phyloP scores from a whole-genome alignment of 2,888 invertebrate genomes.

The Andrena trimmerana region DNA sequence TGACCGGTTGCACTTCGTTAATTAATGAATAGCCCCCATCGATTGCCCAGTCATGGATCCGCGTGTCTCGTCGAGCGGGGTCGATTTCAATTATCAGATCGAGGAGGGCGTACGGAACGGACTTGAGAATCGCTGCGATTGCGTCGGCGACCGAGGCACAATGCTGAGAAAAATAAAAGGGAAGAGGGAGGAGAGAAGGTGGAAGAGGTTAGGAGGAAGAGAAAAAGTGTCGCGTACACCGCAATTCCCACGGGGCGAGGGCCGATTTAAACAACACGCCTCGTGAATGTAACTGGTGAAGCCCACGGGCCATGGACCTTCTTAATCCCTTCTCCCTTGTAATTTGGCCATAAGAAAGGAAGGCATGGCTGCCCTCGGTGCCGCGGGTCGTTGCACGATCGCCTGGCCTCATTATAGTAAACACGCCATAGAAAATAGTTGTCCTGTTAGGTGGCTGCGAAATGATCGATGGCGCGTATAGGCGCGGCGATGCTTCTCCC shows the following conservation, averaged over 20 bases:
- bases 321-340: constrained; percentile 56
- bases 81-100: not conserved
- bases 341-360: constrained; percentile 64
- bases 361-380: constrained; percentile 55
- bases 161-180: constrained; percentile 63
- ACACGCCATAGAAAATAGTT: constrained; percentile 54
- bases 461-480: constrained; percentile 46
- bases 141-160: constrained; percentile 62
- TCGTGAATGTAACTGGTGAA: constrained; percentile 57
- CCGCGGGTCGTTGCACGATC: constrained; percentile 60
- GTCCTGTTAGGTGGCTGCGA: constrained; percentile 50
- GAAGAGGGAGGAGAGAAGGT: constrained; percentile 51
- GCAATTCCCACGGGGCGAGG: constrained; percentile 67
- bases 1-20: constrained; percentile 17
- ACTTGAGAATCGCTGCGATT: constrained; percentile 66
- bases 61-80: not conserved
- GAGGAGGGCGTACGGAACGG: not conserved
- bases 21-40: constrained; percentile 39
- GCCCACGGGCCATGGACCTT: constrained; percentile 50
- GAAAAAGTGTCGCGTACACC: constrained; percentile 69
- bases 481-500: constrained; percentile 32
- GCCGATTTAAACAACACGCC: constrained; percentile 62
- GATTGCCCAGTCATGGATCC: constrained; percentile 5
- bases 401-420: constrained; percentile 57
- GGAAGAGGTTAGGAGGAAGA: constrained; percentile 54